Percentiles rank a stretch among this genome's conserved stretches.
Conservation (phyloP, 2,888 invertebrate genomes). For the Nebria brevicollis region DNA sequence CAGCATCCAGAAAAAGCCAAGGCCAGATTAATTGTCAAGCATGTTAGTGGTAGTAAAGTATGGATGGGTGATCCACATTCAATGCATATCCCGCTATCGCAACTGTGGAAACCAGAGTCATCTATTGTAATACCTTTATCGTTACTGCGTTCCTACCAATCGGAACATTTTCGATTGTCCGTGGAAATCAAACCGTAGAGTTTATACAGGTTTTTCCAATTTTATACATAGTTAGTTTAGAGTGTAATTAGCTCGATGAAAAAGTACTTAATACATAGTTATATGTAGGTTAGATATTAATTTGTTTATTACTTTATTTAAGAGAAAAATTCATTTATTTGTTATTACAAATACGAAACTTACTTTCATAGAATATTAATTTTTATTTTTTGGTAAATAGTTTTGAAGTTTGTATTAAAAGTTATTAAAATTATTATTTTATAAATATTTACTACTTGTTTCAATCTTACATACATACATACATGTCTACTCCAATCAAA, state of each 20-base stretch:
- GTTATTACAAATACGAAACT: no score
- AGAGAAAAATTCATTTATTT: no score
- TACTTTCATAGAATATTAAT: neutral
- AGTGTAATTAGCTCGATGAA: neutral
- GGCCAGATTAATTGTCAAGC: slow-evolving; percentile 3
- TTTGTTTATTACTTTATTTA: no score
- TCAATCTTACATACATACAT: no score
- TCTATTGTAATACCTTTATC: slow-evolving; percentile 10
- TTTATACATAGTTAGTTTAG: neutral
- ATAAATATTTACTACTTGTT: neutral
- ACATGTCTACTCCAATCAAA: no score
- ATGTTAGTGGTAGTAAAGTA: neutral
- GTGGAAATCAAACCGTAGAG: slow-evolving; percentile 14
- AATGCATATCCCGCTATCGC: slow-evolving; percentile 18
- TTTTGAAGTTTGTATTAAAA: neutral
- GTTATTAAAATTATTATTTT: neutral
- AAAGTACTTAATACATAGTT: no score
- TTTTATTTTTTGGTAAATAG: neutral
- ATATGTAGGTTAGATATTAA: no score
- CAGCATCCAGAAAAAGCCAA: slow-evolving; percentile 25
- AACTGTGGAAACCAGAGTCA: slow-evolving; percentile 28
- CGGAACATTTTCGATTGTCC: slow-evolving; percentile 19
- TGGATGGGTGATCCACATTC: slow-evolving; percentile 29
- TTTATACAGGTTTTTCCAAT: neutral
- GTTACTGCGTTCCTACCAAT: neutral